Percentiles rank a stretch among this genome's conserved stretches.
Conservation (phyloP, 2,888 invertebrate species). For the Harmothoe impar region DNA sequence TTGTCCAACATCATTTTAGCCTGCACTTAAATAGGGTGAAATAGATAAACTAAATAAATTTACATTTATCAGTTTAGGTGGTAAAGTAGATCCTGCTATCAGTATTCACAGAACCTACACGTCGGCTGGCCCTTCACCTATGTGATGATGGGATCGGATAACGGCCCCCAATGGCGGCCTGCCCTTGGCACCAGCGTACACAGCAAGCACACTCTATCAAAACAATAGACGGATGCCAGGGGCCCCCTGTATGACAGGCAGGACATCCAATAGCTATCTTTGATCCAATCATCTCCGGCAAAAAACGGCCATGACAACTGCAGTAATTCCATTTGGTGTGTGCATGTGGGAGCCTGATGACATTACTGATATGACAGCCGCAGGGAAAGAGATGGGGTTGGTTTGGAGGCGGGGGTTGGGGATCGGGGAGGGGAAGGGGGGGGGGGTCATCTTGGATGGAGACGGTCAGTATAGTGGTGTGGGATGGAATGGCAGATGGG, state of each 20-base stretch:
- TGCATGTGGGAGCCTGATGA: background rate
- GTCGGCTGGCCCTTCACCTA: too few species aligned
- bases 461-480: too few species aligned
- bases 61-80: too few species aligned
- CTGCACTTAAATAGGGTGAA: too few species aligned
- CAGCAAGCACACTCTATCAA: background rate
- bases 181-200: background rate
- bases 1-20: too few species aligned
- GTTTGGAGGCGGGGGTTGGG: background rate
- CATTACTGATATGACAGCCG: constrained; percentile 18
- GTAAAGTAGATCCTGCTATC: too few species aligned
- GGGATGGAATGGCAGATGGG: too few species aligned
- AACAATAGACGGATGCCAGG: background rate
- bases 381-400: background rate
- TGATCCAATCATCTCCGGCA: constrained; percentile 35
- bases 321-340: constrained; percentile 26
- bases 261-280: background rate
- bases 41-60: too few species aligned
- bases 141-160: background rate
- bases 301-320: constrained; percentile 11
- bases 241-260: background rate
- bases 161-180: background rate
- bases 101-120: too few species aligned
- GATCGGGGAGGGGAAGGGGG: background rate
- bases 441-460: background rate